These are phyloP conservation scores for Pogona vitticeps DNA, from an alignment of 2,113 vertebrate genomes.

Conservation along the genomic window DNA sequence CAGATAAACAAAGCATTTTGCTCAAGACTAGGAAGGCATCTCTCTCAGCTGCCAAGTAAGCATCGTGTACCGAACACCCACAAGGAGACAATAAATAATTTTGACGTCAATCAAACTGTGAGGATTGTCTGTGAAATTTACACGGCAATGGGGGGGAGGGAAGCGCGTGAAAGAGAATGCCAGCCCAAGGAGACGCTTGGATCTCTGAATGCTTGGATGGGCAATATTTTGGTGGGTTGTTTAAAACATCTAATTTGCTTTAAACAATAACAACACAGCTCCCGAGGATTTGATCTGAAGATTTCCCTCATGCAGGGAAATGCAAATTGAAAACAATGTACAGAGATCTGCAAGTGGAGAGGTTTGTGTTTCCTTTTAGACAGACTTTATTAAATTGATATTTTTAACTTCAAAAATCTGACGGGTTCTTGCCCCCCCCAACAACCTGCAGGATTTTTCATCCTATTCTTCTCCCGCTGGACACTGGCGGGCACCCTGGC, in stretches of 20 bases:
- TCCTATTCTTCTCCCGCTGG: too few species aligned
- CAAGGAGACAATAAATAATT: slow-evolving; percentile 73
- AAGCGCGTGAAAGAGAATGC: slow-evolving; percentile 59
- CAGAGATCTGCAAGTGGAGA: background rate
- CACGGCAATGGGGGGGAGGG: slow-evolving; percentile 53
- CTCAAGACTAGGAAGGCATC: slow-evolving; percentile 42
- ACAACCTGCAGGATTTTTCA: too few species aligned
- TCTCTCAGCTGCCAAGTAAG: slow-evolving; percentile 55
- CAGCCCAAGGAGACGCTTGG: slow-evolving; percentile 33
- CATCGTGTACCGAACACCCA: slow-evolving; percentile 69
- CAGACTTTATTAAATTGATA: background rate
- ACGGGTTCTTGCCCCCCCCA: too few species aligned
- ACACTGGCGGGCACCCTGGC: too few species aligned
- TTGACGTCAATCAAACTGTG: slow-evolving; percentile 70
- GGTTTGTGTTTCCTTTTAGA: background rate
- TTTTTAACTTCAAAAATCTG: too few species aligned
- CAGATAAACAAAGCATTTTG: slow-evolving; percentile 55
- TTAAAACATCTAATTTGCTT: slow-evolving; percentile 60
- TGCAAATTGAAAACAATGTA: background rate
- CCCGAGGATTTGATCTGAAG: slow-evolving; percentile 33
- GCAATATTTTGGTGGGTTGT: slow-evolving; percentile 68
- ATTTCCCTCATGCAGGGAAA: slow-evolving; percentile 38
- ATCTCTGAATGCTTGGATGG: slow-evolving; percentile 48
- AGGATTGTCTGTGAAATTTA: slow-evolving; percentile 70
- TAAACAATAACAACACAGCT: background rate